phyloP scores from a whole-genome alignment of 2,888 invertebrate species.

The Eudasyphora cyanicolor region DNA sequence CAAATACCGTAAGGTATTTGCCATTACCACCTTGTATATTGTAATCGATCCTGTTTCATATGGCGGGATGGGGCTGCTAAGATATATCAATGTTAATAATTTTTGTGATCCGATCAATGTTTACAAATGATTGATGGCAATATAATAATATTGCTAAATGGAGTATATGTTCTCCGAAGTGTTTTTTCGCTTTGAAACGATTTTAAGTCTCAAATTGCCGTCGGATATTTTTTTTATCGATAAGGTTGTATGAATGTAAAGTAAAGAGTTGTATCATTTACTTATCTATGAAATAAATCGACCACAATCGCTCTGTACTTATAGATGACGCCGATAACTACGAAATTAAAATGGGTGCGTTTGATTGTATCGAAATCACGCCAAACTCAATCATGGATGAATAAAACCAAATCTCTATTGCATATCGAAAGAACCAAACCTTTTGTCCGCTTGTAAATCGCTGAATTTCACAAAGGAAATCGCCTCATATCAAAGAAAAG shows the following conservation, averaged over 20 bases:
- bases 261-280: not conserved
- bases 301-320: not conserved
- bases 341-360: conserved; percentile 34
- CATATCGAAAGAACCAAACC: not conserved
- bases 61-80: too few relatives aligned
- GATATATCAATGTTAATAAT: too few relatives aligned
- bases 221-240: not conserved
- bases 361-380: conserved; percentile 39
- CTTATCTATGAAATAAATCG: not conserved
- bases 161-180: too few relatives aligned
- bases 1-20: too few relatives aligned
- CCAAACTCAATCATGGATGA: conserved; percentile 6
- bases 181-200: too few relatives aligned
- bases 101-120: too few relatives aligned
- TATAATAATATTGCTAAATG: too few relatives aligned
- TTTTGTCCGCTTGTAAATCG: conserved; percentile 33
- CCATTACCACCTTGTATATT: too few relatives aligned
- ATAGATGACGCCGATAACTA: not conserved
- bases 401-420: conserved; percentile 8
- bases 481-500: conserved; percentile 49
- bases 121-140: too few relatives aligned
- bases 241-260: too few relatives aligned
- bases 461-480: conserved; percentile 27
- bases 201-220: conserved; percentile 12
- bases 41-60: too few relatives aligned